phyloP scores from a whole-genome alignment of 1,140 invertebrate species.

The Caenorhabditis tropicalis region DNA sequence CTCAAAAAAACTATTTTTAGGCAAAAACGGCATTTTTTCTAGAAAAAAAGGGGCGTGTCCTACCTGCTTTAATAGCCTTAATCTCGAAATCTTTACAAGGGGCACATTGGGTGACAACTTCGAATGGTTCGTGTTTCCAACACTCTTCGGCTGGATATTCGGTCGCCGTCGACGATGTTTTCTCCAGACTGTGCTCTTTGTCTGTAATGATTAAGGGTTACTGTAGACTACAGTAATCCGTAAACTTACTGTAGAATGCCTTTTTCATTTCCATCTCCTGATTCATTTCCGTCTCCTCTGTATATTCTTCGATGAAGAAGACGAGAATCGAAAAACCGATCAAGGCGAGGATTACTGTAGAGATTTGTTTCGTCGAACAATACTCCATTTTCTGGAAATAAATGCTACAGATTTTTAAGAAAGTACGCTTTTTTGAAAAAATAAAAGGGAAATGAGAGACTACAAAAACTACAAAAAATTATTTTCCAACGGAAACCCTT shows the following conservation, averaged over 20 bases:
- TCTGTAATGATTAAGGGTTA: too few relatives aligned
- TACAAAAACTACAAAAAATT: background rate
- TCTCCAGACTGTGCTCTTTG: background rate
- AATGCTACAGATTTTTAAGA: too few relatives aligned
- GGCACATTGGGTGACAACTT: slow-evolving; percentile 4
- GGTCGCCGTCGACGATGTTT: background rate
- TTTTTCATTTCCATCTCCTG: background rate
- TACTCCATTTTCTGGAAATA: slow-evolving; percentile 13
- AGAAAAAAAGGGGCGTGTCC: too few relatives aligned
- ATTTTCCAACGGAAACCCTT: background rate
- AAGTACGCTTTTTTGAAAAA: background rate
- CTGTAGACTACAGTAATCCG: too few relatives aligned
- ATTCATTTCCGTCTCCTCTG: slow-evolving; percentile 14
- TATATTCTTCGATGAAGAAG: slow-evolving; percentile 39
- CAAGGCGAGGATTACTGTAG: background rate
- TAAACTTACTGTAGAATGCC: background rate
- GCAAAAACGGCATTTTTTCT: too few relatives aligned
- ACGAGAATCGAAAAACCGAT: slow-evolving; percentile 25
- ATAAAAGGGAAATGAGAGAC: background rate
- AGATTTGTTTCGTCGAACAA: slow-evolving; percentile 9
- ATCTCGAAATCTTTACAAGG: slow-evolving; percentile 40
- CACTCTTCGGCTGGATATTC: slow-evolving; percentile 2
- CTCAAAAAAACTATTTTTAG: too few relatives aligned
- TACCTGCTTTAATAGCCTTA: slow-evolving; percentile 39
- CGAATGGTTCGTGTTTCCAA: slow-evolving; percentile 31